Percentiles rank a stretch among this genome's conserved stretches.
These are phyloP conservation scores for pig (Sus scrofa) DNA, from an alignment of 2,113 vertebrate species.

Conservation along the genomic window T2T-Sscrofa CM000827.6:77451501-77452000, in stretches of 20 bases:
- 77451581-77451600: slow-evolving; percentile 43
- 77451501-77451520: slow-evolving; percentile 94
- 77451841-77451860: too few relatives aligned
- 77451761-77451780: too few relatives aligned
- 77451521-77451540: slow-evolving; percentile 96
- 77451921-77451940: too few relatives aligned
- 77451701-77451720: neutral
- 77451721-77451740: neutral
- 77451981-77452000: too few relatives aligned
- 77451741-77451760: neutral
- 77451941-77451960: too few relatives aligned
- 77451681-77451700: neutral
- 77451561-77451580: slow-evolving; percentile 94
- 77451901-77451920: too few relatives aligned
- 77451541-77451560: slow-evolving; percentile 92
- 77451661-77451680: neutral
- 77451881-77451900: too few relatives aligned
- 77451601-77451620: neutral
- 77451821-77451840: too few relatives aligned
- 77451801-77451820: too few relatives aligned
- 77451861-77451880: too few relatives aligned
- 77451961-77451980: too few relatives aligned
- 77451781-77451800: too few relatives aligned
- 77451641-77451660: neutral
- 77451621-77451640: neutral